A percentile compares a stretch with the other conserved stretches of the same genome.
These are phyloP conservation scores for Caenorhabditis sp. DNA, from an alignment of 2,888 invertebrate genomes.

Conservation along the genomic window DNA sequence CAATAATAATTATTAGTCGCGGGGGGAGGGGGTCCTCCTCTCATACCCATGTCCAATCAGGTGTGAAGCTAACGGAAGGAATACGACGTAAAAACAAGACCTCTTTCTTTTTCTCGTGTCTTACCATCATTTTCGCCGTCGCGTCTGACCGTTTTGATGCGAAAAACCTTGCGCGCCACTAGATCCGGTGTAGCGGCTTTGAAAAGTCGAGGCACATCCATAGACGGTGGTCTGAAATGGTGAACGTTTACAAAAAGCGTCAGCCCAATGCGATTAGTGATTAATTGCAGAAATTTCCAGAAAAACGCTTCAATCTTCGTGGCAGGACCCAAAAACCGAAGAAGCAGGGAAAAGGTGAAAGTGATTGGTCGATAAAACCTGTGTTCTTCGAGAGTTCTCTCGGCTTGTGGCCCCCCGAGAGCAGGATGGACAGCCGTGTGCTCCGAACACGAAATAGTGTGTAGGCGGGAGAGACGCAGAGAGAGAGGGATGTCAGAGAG, in stretches of 20 bases:
- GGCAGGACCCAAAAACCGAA: no score
- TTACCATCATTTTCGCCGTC: slow-evolving; percentile 25
- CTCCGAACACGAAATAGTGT: slow-evolving; percentile 11
- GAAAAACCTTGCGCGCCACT: slow-evolving; percentile 51
- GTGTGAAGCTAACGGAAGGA: slow-evolving; percentile 26
- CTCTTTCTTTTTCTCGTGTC: no score
- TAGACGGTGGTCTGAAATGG: neutral
- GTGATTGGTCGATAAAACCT: neutral
- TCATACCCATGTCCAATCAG: slow-evolving; percentile 21
- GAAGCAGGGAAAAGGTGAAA: no score
- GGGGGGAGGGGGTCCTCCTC: slow-evolving; percentile 4
- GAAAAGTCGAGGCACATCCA: slow-evolving; percentile 55
- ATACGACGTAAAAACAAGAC: neutral
- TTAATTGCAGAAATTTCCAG: no score
- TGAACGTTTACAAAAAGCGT: neutral
- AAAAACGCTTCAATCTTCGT: no score
- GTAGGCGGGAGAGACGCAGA: slow-evolving; percentile 19
- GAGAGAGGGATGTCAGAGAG: slow-evolving; percentile 32
- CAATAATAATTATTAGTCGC: slow-evolving; percentile 46
- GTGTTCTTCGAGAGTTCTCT: neutral
- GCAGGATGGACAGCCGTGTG: slow-evolving; percentile 48
- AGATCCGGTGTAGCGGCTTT: slow-evolving; percentile 55
- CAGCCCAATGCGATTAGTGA: no score
- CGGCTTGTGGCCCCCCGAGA: no score
- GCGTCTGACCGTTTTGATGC: slow-evolving; percentile 47